Conservation (phyloP, 2,113 vertebrate species). For the Anhinga anhinga region DNA sequence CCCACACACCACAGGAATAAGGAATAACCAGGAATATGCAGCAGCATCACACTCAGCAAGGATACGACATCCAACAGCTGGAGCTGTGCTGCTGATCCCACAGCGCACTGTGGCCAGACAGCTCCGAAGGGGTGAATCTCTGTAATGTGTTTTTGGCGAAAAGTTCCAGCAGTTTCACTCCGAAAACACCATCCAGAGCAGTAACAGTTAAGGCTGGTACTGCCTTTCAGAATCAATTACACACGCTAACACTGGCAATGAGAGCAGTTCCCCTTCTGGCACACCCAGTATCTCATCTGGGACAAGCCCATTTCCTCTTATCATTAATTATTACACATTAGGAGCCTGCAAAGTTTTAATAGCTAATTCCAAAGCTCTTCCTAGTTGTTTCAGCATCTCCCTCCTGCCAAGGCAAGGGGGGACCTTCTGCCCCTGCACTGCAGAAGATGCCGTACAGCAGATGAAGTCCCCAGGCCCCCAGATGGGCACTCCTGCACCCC, state of each 20-base stretch:
- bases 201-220: background rate
- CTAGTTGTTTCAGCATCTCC: background rate
- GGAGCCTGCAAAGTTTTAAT: background rate
- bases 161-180: background rate
- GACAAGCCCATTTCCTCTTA: background rate
- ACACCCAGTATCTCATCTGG: background rate
- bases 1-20: background rate
- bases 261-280: background rate
- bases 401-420: background rate
- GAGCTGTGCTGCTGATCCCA: background rate
- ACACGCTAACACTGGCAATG: background rate
- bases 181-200: background rate
- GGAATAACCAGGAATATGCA: background rate
- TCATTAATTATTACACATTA: background rate
- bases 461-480: background rate
- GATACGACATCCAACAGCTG: background rate
- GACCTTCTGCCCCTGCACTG: background rate
- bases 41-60: background rate
- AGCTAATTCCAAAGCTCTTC: background rate
- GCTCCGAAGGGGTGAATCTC: background rate
- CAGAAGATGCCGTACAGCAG: background rate
- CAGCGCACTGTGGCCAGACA: background rate
- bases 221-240: background rate
- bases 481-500: fast-evolving
- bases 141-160: background rate